Evolutionary conservation across 1,140 invertebrate genomes (phyloP), one percentile per base, ranked within the genome.

Genomic region (Plectus sambesii): DNA sequence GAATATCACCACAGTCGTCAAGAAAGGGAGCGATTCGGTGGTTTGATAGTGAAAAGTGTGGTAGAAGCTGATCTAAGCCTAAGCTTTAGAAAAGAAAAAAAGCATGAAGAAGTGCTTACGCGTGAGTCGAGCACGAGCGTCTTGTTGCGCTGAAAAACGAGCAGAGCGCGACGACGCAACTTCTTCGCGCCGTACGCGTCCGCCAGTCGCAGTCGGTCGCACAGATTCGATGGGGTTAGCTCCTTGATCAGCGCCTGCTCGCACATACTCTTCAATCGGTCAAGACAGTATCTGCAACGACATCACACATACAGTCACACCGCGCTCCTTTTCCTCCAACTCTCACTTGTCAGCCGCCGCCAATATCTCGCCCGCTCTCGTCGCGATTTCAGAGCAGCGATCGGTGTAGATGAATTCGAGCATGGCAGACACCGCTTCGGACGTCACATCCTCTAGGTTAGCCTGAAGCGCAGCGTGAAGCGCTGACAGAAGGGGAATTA

Each of bases 391-490:
- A 17, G 20, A 9, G 8, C 1, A 3, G 15, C 4, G 30, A 19
- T 37, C 43, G 20, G 27, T 12, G 41, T 54, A 54, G 2, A 54
- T 51, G 38, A 41, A 50, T 2, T 42, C 37, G 19, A 54, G 29
- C 5, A 54, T 9, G n/a, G 40, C 30, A 3, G 38, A 25, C 4
- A 54, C 29, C 29, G 44, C 33, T 5, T 1, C 12, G 22, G 26
- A 22, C 20, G 38, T 29, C 25, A 54, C 46, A 15, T 54, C 52
- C 0, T 54, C 40, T 20, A 54, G 40, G 19, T 5, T 20, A 5
- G 51, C 47, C 44, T 53, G 6, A 26, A 51, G 27, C 9, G 5
- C 12, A 22, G 30, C n/a, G n/a, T n/a, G n/a, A n/a, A n/a, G 26
- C 24, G 3, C 2, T 26, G 4, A 42, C 29, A 0, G 23, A 51